phyloP scores from a whole-genome alignment of 2,113 vertebrate species.

The Platycercus adscitus region DNA sequence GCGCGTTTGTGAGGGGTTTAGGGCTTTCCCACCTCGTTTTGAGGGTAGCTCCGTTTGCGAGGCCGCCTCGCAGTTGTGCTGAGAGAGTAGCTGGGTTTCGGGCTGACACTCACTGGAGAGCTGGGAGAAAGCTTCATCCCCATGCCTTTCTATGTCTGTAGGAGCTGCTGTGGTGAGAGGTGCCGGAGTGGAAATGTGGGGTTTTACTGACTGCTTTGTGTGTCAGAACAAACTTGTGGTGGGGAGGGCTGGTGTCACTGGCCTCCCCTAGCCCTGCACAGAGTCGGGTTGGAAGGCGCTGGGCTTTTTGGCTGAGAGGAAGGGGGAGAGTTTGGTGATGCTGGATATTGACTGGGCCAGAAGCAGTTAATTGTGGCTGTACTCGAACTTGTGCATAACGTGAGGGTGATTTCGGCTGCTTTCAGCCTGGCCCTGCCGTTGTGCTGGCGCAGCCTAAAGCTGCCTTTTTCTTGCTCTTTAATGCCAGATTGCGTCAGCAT shows the following conservation, averaged over 20 bases:
- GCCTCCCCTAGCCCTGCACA: fast-evolving
- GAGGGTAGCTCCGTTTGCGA: background rate
- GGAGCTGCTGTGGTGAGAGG: background rate
- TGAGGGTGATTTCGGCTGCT: fast-evolving
- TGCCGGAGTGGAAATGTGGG: fast-evolving
- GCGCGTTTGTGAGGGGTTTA: fast-evolving
- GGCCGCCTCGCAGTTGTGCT: fast-evolving
- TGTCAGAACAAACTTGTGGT: background rate
- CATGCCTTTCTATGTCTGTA: fast-evolving
- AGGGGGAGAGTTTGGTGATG: background rate
- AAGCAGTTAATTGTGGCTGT: background rate
- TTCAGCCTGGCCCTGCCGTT: background rate
- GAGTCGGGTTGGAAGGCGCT: fast-evolving
- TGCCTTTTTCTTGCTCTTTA: background rate
- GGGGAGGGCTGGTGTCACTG: background rate
- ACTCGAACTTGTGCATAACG: background rate
- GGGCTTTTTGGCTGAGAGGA: background rate
- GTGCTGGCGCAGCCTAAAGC: background rate
- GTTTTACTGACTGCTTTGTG: fast-evolving
- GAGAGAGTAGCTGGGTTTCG: background rate
- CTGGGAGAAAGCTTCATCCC: background rate
- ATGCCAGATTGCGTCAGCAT: background rate
- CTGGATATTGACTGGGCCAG: background rate
- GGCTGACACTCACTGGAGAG: fast-evolving
- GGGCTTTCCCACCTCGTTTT: fast-evolving